A percentile compares a stretch with the other conserved stretches of the same genome.
Evolutionary conservation across 1,140 invertebrate genomes (phyloP).

Genomic region (Bombus balteatus): DNA sequence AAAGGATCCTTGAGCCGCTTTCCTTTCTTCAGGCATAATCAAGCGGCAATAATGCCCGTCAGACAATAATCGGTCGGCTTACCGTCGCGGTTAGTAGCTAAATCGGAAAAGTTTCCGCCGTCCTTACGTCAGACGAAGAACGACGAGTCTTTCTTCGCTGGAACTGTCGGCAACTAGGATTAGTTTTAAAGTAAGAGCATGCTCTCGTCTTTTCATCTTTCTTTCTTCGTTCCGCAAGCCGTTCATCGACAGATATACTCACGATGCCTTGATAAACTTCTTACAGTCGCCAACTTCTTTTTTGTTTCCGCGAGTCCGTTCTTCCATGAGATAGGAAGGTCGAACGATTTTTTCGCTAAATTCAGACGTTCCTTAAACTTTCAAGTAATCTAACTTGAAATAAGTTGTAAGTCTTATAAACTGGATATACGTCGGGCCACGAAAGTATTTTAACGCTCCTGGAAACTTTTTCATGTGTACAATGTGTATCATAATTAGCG

Average conservation of each 20-base stretch:
- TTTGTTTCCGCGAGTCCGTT: neutral
- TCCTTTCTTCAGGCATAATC: conserved; percentile 28
- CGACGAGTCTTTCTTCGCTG: neutral
- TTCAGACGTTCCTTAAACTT: neutral
- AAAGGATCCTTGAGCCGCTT: neutral
- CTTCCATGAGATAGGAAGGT: neutral
- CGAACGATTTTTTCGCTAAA: neutral
- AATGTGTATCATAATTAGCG: no score
- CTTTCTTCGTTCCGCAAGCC: neutral
- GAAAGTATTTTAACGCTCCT: no score
- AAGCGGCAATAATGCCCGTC: conserved; percentile 7
- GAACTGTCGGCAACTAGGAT: conserved; percentile 54
- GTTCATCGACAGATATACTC: conserved; percentile 8
- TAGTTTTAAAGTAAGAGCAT: conserved; percentile 57
- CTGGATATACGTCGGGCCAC: no score
- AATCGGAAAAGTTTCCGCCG: conserved; percentile 51
- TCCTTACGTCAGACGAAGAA: neutral
- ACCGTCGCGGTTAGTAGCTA: conserved; percentile 48
- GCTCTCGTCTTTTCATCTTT: neutral
- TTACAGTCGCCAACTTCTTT: conserved; percentile 21
- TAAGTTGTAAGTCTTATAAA: neutral
- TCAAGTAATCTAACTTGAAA: neutral
- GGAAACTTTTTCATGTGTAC: no score
- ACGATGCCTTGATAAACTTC: conserved; percentile 39
- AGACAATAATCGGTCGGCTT: conserved; percentile 49